phyloP scores from a whole-genome alignment of 2,113 vertebrate genomes.

The Epinephelus lanceolatus region DNA sequence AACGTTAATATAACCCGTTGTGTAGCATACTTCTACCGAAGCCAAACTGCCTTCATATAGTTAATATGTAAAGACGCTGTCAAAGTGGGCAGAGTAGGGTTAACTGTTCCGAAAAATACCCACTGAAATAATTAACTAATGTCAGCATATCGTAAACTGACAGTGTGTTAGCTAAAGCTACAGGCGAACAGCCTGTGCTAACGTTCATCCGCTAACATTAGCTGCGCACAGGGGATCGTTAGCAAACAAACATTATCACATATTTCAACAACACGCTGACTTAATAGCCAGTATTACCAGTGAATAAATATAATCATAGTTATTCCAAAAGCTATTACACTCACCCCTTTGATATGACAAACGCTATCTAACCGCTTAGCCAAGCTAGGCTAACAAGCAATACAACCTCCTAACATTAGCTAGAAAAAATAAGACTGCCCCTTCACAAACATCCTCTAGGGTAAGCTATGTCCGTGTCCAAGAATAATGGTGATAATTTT shows the following conservation, averaged over 20 bases:
- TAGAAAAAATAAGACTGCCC: conserved; percentile 15
- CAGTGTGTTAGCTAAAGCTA: conserved; percentile 7
- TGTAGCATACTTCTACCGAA: background rate
- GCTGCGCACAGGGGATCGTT: background rate
- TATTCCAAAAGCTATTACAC: background rate
- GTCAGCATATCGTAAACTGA: background rate
- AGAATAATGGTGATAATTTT: fast-evolving
- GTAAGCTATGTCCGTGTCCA: too few relatives aligned
- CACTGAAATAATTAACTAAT: background rate
- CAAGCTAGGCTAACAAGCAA: conserved; percentile 59
- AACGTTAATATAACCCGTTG: conserved; percentile 44
- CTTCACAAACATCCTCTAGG: conserved; percentile 4
- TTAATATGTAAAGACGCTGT: background rate
- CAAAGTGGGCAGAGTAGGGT: fast-evolving
- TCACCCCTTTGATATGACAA: background rate
- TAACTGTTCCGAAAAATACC: background rate
- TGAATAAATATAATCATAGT: background rate
- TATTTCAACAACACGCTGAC: background rate
- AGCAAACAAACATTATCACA: background rate
- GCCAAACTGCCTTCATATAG: background rate
- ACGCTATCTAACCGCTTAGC: conserved; percentile 14
- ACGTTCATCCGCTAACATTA: conserved; percentile 37
- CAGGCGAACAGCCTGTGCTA: conserved; percentile 31
- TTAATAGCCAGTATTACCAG: fast-evolving
- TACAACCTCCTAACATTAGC: background rate